These are phyloP conservation scores for Trachurus trachurus DNA, from an alignment of 2,797 vertebrate genomes.

Conservation along the genomic window DNA sequence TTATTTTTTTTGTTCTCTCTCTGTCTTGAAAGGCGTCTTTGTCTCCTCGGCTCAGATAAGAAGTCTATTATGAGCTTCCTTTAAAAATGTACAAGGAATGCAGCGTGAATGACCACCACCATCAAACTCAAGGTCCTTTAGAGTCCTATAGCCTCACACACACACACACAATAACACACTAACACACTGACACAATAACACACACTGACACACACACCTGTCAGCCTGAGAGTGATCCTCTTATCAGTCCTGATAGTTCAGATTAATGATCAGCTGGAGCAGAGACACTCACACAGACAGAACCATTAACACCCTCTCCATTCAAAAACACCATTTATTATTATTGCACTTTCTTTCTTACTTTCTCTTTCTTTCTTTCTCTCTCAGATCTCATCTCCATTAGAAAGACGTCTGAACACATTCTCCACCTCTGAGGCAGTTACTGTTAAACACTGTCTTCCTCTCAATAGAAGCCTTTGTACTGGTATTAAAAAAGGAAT, in stretches of 20 bases:
- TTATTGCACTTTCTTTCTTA: slow-evolving; percentile 24
- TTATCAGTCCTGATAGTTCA: slow-evolving; percentile 73
- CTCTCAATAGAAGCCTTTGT: slow-evolving; percentile 28
- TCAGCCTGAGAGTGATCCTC: slow-evolving; percentile 54
- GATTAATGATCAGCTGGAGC: slow-evolving; percentile 78
- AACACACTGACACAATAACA: too few species aligned
- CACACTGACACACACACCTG: slow-evolving; percentile 8
- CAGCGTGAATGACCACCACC: slow-evolving; percentile 29
- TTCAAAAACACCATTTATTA: slow-evolving; percentile 61
- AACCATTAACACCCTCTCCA: slow-evolving; percentile 62
- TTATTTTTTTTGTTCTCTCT: too few species aligned
- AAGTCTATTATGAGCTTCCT: slow-evolving; percentile 68
- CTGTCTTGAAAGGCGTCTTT: slow-evolving; percentile 51
- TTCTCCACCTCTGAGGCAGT: slow-evolving; percentile 19
- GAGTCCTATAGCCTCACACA: slow-evolving; percentile 31
- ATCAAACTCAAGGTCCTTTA: slow-evolving; percentile 75
- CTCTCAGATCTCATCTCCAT: slow-evolving; percentile 50
- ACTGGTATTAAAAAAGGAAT: slow-evolving; percentile 6
- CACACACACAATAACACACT: too few species aligned
- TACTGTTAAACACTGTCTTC: slow-evolving; percentile 23
- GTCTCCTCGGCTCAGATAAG: slow-evolving; percentile 70
- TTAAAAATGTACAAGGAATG: slow-evolving; percentile 63
- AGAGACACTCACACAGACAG: slow-evolving; percentile 74
- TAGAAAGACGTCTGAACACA: slow-evolving; percentile 17
- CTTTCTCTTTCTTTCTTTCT: not conserved